Evolutionary conservation across 30 jellyfish, hydroid and myxozoan genomes (phyloP).

Genomic region (Pseudorhiza aurosa): DNA sequence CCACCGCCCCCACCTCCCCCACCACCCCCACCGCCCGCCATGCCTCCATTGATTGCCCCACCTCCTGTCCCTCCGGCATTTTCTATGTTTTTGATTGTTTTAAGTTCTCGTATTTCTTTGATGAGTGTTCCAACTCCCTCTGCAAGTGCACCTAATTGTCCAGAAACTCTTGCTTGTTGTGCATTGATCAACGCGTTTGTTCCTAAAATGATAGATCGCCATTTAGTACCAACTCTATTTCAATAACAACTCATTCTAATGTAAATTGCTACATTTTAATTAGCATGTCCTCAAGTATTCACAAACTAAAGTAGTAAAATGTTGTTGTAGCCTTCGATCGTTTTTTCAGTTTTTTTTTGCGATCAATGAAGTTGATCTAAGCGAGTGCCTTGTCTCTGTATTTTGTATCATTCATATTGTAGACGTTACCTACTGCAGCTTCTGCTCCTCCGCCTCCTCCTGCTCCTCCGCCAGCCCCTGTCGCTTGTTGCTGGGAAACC

Average conservation of each 20-base stretch:
- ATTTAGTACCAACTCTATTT: too few species aligned
- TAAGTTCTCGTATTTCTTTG: conserved; percentile 91
- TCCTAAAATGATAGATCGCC: too few species aligned
- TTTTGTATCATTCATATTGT: not conserved
- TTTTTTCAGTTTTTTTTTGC: too few species aligned
- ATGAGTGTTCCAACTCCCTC: conserved; percentile 94
- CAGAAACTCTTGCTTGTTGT: conserved; percentile 86
- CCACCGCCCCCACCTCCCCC: conserved; percentile 78
- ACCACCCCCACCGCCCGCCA: conserved; percentile 52
- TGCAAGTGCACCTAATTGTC: conserved; percentile 92
- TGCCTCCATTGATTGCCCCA: conserved; percentile 52
- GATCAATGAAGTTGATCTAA: not conserved
- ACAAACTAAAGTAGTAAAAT: too few species aligned
- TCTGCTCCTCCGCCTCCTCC: conserved; percentile 83
- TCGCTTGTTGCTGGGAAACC: conserved; percentile 60
- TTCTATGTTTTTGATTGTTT: conserved; percentile 54
- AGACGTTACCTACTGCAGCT: conserved; percentile 44
- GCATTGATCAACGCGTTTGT: conserved; percentile 71
- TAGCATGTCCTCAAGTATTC: too few species aligned
- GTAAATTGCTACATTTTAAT: too few species aligned
- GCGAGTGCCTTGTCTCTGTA: not conserved
- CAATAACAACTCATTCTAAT: too few species aligned
- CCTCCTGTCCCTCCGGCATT: conserved; percentile 55
- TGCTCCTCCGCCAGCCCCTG: conserved; percentile 59
- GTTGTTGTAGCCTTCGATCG: too few species aligned